Evolutionary conservation across 2,888 invertebrate genomes (phyloP).

Genomic region (Drosophila koepferae): DNA sequence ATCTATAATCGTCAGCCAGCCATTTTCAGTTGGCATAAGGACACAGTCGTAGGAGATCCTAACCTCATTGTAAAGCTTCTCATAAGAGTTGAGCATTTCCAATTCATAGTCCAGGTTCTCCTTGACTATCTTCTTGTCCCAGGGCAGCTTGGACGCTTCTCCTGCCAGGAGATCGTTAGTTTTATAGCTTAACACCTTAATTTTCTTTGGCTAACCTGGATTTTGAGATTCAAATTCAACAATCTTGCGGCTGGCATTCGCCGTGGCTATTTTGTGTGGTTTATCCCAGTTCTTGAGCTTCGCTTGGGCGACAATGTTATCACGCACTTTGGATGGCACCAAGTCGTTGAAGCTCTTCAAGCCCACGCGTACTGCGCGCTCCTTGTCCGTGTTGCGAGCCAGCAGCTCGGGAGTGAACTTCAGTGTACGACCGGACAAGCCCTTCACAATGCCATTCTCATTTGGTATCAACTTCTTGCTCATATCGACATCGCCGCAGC

Average conservation of each 20-base stretch:
- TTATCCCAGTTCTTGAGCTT: slow-evolving; percentile 95
- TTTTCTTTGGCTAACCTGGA: slow-evolving; percentile 84
- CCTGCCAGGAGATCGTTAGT: slow-evolving; percentile 54
- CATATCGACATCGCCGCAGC: slow-evolving; percentile 98
- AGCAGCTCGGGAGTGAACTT: slow-evolving; percentile 86
- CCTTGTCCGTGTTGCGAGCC: slow-evolving; percentile 89
- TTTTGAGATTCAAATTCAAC: slow-evolving; percentile 90
- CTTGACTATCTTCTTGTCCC: slow-evolving; percentile 92
- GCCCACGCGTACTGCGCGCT: slow-evolving; percentile 94
- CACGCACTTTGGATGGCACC: slow-evolving; percentile 93
- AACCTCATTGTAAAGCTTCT: slow-evolving; percentile 94
- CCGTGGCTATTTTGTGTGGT: slow-evolving; percentile 91
- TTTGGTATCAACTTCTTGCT: slow-evolving; percentile 89
- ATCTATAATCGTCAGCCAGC: slow-evolving; percentile 88
- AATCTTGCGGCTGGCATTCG: slow-evolving; percentile 91
- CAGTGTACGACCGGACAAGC: slow-evolving; percentile 94
- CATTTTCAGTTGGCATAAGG: slow-evolving; percentile 95
- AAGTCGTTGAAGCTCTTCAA: slow-evolving; percentile 93
- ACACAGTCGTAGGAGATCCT: slow-evolving; percentile 97
- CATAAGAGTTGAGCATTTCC: slow-evolving; percentile 92
- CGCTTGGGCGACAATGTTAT: slow-evolving; percentile 92
- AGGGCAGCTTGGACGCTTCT: slow-evolving; percentile 86
- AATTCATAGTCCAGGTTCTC: slow-evolving; percentile 95
- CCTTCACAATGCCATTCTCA: slow-evolving; percentile 91
- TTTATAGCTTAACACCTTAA: no score